Percentiles rank a stretch among this genome's conserved stretches.
Evolutionary conservation across 2,888 invertebrate species (phyloP).

Genomic region (Habroteleia sp.): DNA sequence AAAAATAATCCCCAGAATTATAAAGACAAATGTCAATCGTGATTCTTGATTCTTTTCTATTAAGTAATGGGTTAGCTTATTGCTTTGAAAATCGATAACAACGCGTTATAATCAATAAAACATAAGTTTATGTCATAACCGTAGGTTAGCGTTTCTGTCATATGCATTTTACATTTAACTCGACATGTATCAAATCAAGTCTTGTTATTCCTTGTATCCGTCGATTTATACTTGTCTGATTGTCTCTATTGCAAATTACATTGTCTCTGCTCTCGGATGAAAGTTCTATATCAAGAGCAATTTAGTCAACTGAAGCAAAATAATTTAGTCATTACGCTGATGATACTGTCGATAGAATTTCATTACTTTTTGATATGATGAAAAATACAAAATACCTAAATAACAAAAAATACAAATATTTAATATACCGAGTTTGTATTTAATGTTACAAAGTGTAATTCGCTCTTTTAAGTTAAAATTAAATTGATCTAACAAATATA

Average conservation of each 20-base stretch:
- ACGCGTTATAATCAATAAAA: background rate
- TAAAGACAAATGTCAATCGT: no score
- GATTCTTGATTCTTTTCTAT: conserved; percentile 11
- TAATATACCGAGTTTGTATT: no score
- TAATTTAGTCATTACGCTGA: conserved; percentile 36
- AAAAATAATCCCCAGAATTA: no score
- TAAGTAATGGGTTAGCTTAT: conserved; percentile 9
- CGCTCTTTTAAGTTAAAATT: background rate
- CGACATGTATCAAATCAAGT: conserved; percentile 31
- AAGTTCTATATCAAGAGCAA: conserved; percentile 48
- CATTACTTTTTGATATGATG: background rate
- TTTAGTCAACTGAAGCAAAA: conserved; percentile 35
- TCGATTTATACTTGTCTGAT: conserved; percentile 36
- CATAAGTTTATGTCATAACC: background rate
- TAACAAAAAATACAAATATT: background rate
- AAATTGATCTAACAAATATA: background rate
- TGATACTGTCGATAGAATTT: conserved; percentile 26
- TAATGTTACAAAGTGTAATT: no score
- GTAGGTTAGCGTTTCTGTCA: background rate
- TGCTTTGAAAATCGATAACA: conserved; percentile 14
- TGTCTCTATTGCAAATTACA: conserved; percentile 42
- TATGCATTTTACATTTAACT: conserved; percentile 8
- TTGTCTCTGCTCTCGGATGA: conserved; percentile 44
- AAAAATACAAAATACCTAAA: background rate
- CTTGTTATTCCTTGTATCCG: conserved; percentile 54